Evolutionary conservation across 2,113 vertebrate species (phyloP), one percentile per base, ranked within the genome.

Genomic region (Oceanodroma tethys): DNA sequence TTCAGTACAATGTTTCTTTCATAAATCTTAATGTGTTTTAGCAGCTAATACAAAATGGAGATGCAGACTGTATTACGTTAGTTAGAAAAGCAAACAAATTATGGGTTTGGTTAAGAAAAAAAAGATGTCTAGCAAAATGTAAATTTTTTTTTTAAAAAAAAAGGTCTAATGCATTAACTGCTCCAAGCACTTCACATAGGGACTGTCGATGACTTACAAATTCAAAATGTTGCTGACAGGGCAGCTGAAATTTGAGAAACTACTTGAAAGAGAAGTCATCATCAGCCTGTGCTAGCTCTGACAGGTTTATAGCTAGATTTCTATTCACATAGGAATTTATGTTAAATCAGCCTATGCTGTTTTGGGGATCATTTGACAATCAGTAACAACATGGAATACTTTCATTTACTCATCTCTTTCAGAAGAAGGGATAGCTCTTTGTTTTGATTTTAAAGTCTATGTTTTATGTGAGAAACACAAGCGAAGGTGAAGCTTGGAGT

Each of bases 81-180:
- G 73, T 83, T 93, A 95, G 43, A 94, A 97, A 97, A 95, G 23
- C 60, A 50, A 93, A 83, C 16, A n/a, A n/a, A 63, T 65, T 75
- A 68, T 50, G 75, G 40, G 16, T 52, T 94, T 93, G 25, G 22
- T 85, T 85, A 59, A 79, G 79, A 76, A 96, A 95, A 81, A 75
- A 62, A 13, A 45, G 26, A 40, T 76, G 66, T 53, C 32, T 76
- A 89, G 32, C 40, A 93, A 86, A 72, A 95, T 3, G 7, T 53
- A 55, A 63, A 6, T 30, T 81, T 42, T 16, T 23, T 22, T 45
- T 23, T 38, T 47, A 29, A n/a, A 22, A 16, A n/a, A 47, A 68
- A 38, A 62, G 2, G 1, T 66, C 34, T 90, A 85, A 85, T 40
- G 11, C 8, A 25, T 42, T 52, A 93, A 90, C 48, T 55, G 45